Percentiles rank a stretch among this genome's conserved stretches.
Evolutionary conservation across 92 coral and sea anemone species (phyloP).

Genomic region (Hydrozoanthus gracilis): DNA sequence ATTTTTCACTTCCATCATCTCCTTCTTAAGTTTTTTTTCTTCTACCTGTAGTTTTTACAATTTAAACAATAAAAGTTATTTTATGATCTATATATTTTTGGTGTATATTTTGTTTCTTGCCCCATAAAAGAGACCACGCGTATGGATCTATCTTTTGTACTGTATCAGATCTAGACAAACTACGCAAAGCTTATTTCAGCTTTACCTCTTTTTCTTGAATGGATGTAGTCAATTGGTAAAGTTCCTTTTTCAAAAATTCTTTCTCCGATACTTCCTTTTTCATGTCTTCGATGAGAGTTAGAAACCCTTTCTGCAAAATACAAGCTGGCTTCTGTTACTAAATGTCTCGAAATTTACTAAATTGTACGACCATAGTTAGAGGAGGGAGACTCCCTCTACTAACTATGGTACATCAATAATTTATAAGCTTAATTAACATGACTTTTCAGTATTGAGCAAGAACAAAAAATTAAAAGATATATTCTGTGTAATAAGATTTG

Average conservation of each 20-base stretch:
- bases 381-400: too few relatives aligned
- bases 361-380: too few relatives aligned
- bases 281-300: slow-evolving; percentile 13
- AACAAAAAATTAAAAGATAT: too few relatives aligned
- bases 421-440: too few relatives aligned
- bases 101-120: neutral
- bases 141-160: neutral
- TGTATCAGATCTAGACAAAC: neutral
- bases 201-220: slow-evolving; percentile 40
- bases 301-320: slow-evolving; percentile 12
- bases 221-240: neutral
- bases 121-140: neutral
- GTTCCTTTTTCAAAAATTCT: slow-evolving; percentile 15
- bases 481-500: too few relatives aligned
- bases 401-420: too few relatives aligned
- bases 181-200: neutral
- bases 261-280: neutral
- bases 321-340: neutral
- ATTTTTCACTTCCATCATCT: slow-evolving; percentile 48
- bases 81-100: neutral
- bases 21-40: slow-evolving; percentile 42
- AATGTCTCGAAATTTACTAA: too few relatives aligned
- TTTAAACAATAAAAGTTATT: neutral
- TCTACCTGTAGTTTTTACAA: slow-evolving; percentile 48
- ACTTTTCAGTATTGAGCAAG: too few relatives aligned